A percentile compares a stretch with the other conserved stretches of the same genome.
phyloP scores from a whole-genome alignment of 2,797 vertebrate species.

The Melanotaenia trifasciata region DNA sequence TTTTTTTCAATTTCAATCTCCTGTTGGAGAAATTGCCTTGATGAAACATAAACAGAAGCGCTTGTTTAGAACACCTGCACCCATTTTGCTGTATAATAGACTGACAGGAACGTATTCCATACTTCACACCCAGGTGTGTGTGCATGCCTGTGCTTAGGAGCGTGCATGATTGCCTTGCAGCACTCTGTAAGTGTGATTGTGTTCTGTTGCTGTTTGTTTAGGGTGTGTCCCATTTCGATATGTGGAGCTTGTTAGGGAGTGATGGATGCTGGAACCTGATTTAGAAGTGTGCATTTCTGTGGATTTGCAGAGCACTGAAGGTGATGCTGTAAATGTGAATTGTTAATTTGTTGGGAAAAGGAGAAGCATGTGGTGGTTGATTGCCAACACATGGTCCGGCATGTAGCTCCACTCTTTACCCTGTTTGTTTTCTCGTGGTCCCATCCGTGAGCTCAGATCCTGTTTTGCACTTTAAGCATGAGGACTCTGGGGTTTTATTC shows the following conservation, averaged over 20 bases:
- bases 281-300: constrained; percentile 60
- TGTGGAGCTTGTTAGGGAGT: constrained; percentile 59
- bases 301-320: constrained; percentile 72
- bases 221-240: constrained; percentile 75
- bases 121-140: constrained; percentile 50
- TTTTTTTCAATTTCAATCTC: constrained; percentile 11
- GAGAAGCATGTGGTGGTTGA: constrained; percentile 41
- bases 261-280: constrained; percentile 80
- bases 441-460: constrained; percentile 19
- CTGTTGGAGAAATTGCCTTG: constrained; percentile 18
- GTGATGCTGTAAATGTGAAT: constrained; percentile 76
- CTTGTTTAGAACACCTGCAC: constrained; percentile 44
- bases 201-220: constrained; percentile 47
- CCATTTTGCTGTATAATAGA: constrained; percentile 36
- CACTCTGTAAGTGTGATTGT: constrained; percentile 16
- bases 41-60: constrained; percentile 31
- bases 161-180: constrained; percentile 25
- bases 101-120: constrained; percentile 35
- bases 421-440: constrained; percentile 28
- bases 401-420: constrained; percentile 28
- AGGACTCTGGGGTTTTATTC: constrained; percentile 21
- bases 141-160: constrained; percentile 1
- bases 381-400: constrained; percentile 30
- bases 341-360: constrained; percentile 68
- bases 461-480: constrained; percentile 31